phyloP scores from a whole-genome alignment of 2,797 vertebrate species.

The Gephyroberyx darwinii region DNA sequence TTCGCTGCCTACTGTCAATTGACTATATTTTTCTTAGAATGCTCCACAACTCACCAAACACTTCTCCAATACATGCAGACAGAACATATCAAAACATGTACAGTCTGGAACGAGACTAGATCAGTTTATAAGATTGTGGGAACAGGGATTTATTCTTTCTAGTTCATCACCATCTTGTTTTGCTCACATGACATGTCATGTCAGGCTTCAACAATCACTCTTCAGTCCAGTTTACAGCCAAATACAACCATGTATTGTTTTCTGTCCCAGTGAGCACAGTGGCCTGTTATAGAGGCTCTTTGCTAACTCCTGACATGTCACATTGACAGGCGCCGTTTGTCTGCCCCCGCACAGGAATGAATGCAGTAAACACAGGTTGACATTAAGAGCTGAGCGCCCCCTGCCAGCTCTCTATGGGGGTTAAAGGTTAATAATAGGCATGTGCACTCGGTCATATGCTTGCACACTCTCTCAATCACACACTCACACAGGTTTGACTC shows the following conservation, averaged over 20 bases:
- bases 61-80: too few relatives aligned
- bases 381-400: constrained; percentile 48
- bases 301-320: constrained; percentile 28
- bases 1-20: background rate
- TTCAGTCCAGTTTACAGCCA: background rate
- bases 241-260: background rate
- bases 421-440: constrained; percentile 67
- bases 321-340: constrained; percentile 26
- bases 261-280: constrained; percentile 32
- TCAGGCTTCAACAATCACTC: background rate
- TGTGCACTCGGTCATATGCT: constrained; percentile 54
- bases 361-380: constrained; percentile 53
- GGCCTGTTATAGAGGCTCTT: constrained; percentile 6
- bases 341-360: constrained; percentile 32
- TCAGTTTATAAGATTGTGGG: too few relatives aligned
- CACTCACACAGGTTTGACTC: constrained; percentile 35
- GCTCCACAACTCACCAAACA: too few relatives aligned
- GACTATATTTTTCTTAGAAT: too few relatives aligned
- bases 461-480: constrained; percentile 25
- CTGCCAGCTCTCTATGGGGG: constrained; percentile 55
- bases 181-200: background rate
- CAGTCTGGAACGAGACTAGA: too few relatives aligned
- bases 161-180: background rate
- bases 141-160: background rate
- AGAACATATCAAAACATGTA: too few relatives aligned